Evolutionary conservation across 1,140 invertebrate species (phyloP).

Genomic region (Brachionus rotundiformis): DNA sequence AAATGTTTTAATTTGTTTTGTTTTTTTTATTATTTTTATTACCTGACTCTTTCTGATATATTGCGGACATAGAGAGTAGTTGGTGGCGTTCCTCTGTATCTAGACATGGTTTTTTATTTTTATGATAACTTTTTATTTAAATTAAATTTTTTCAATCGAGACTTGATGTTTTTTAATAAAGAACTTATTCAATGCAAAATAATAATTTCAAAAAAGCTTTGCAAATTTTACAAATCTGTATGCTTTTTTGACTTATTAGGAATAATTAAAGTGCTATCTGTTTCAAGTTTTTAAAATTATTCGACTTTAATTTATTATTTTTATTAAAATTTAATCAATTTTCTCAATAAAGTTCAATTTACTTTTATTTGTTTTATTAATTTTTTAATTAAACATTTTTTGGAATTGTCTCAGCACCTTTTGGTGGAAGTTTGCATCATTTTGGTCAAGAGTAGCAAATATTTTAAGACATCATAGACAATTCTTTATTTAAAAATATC

Average conservation of each 20-base stretch:
- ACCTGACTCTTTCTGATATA: constrained; percentile 48
- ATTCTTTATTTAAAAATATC: neutral
- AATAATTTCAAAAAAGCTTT: neutral
- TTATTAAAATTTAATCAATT: neutral
- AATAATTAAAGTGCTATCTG: no score
- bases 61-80: constrained; percentile 39
- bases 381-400: neutral
- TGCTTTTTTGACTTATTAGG: neutral
- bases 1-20: neutral
- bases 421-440: constrained; percentile 44
- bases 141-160: neutral
- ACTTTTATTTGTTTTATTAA: neutral
- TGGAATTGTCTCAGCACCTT: constrained; percentile 31
- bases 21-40: neutral
- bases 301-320: neutral
- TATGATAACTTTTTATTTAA: neutral
- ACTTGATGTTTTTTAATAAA: neutral
- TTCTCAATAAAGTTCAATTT: no score
- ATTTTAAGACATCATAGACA: constrained; percentile 12
- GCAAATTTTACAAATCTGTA: neutral
- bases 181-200: neutral
- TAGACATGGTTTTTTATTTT: constrained; percentile 23
- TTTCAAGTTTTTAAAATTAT: neutral
- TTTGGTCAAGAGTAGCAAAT: constrained; percentile 42
- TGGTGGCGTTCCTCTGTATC: constrained; percentile 41